These are phyloP conservation scores for Gasterosteus aculeatus DNA, from an alignment of 2,113 vertebrate genomes.

Conservation along the genomic window DNA sequence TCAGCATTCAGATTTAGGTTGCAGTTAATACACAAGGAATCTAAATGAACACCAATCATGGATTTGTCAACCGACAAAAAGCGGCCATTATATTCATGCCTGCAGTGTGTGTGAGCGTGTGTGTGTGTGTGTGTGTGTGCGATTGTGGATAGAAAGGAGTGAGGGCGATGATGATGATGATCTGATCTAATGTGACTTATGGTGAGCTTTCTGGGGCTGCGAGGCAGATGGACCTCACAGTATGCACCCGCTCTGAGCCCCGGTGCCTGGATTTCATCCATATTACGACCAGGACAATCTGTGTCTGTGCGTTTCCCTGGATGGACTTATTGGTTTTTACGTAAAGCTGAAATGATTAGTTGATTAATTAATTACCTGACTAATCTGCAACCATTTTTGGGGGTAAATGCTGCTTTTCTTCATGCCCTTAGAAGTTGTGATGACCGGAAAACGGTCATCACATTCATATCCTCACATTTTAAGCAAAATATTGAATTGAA, in stretches of 20 bases:
- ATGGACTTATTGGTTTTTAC: not conserved
- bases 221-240: constrained; percentile 73
- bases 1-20: not conserved
- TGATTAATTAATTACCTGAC: not conserved
- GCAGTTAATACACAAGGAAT: not conserved
- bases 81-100: not conserved
- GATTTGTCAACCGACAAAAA: not conserved
- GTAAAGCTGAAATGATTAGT: not conserved
- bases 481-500: not conserved
- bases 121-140: constrained; percentile 1
- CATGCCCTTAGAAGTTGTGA: not conserved
- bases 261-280: constrained; percentile 41
- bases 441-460: too few relatives aligned
- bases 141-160: not conserved
- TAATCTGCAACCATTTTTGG: not conserved
- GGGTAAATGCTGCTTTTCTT: not conserved
- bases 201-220: constrained; percentile 46
- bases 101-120: not conserved
- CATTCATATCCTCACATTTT: not conserved
- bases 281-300: not conserved
- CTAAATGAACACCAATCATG: not conserved
- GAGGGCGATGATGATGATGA: constrained; percentile 40
- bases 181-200: constrained; percentile 62
- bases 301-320: not conserved
- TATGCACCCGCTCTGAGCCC: constrained; percentile 32